Evolutionary conservation across 2,888 invertebrate species (phyloP).

Genomic region (Ichneumoninae sp.): DNA sequence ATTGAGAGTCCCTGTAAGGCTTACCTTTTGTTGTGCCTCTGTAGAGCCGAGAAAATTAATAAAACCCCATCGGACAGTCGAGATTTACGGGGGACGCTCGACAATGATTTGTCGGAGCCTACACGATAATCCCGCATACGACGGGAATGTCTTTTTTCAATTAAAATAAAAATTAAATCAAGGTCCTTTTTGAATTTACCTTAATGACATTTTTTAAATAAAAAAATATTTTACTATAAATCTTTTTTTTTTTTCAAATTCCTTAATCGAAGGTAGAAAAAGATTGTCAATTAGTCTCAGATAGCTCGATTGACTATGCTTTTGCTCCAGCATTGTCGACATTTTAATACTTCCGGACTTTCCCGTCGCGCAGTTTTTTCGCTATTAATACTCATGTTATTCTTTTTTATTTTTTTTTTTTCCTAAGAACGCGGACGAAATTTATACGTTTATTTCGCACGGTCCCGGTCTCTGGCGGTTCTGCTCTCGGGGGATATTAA

Average conservation of each 20-base stretch:
- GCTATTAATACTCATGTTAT: not conserved
- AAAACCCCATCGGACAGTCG: constrained; percentile 31
- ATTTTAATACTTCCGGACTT: not conserved
- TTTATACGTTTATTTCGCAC: constrained; percentile 43
- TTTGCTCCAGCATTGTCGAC: not conserved
- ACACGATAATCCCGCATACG: not conserved
- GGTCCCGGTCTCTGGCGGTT: constrained; percentile 38
- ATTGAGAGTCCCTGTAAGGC: constrained; percentile 55
- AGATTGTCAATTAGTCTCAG: not conserved
- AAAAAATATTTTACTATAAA: not conserved
- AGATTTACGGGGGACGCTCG: constrained; percentile 43
- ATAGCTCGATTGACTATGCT: not conserved
- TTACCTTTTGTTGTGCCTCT: constrained; percentile 23
- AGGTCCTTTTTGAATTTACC: not conserved
- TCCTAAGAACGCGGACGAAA: not conserved
- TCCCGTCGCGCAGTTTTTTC: not conserved
- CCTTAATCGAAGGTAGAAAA: not conserved
- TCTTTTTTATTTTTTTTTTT: not conserved
- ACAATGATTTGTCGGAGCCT: constrained; percentile 30
- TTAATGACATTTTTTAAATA: not conserved
- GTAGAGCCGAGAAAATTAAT: constrained; percentile 26
- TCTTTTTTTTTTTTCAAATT: not conserved
- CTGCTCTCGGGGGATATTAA: constrained; percentile 61
- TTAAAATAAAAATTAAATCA: not conserved
- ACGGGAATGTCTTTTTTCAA: not conserved